These are phyloP conservation scores for Lamprotornis superbus DNA, from an alignment of 2,113 vertebrate genomes.

Conservation along the genomic window DNA sequence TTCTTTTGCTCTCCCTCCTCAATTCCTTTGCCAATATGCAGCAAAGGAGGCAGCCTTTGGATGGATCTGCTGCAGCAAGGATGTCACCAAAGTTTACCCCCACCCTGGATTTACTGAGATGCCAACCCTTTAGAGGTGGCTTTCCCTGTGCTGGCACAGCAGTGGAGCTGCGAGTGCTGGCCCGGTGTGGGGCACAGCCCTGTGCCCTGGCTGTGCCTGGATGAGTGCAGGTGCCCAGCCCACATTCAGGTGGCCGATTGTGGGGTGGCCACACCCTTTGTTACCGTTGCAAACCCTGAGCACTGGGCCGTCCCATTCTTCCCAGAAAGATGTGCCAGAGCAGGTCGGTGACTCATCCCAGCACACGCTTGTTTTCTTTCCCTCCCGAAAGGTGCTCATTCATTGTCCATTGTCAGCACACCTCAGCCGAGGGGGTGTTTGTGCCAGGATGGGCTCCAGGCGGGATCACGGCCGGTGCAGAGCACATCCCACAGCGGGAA, in stretches of 20 bases:
- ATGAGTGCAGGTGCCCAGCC: not conserved
- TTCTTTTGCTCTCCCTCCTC: not conserved
- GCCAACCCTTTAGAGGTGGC: not conserved
- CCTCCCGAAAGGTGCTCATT: not conserved
- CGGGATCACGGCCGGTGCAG: not conserved
- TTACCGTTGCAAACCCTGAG: not conserved
- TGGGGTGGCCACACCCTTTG: not conserved
- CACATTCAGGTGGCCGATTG: not conserved
- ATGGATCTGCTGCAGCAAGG: not conserved
- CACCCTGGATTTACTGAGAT: not conserved
- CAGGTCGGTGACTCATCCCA: conserved; percentile 1
- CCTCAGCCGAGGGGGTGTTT: not conserved
- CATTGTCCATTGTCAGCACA: not conserved
- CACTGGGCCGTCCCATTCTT: not conserved
- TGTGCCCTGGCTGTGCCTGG: not conserved
- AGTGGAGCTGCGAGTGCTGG: not conserved
- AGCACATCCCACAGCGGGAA: not conserved
- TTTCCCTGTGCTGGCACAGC: not conserved
- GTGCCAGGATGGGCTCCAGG: not conserved
- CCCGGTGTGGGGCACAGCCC: not conserved
- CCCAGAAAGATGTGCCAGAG: conserved; percentile 50
- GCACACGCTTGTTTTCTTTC: not conserved
- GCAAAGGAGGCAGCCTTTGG: not conserved
- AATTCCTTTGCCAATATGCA: not conserved
- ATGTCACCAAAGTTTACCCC: not conserved